Evolutionary conservation across 1,140 invertebrate genomes (phyloP).

Genomic region (Caerostris darwini): DNA sequence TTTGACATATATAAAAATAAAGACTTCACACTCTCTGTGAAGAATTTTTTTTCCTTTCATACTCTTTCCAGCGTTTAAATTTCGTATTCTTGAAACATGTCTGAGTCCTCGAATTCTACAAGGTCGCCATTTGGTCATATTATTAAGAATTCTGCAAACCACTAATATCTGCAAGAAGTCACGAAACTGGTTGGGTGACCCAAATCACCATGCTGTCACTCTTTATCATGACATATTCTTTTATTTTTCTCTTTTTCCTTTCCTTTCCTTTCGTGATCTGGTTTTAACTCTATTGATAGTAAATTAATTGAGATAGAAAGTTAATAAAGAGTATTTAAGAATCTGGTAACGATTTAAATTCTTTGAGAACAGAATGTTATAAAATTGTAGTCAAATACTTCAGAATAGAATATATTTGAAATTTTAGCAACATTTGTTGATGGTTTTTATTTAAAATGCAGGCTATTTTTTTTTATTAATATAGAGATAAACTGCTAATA

Average conservation of each 20-base stretch:
- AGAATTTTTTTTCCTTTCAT: background rate
- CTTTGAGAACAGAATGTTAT: too few relatives aligned
- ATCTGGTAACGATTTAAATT: too few relatives aligned
- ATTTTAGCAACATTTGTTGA: too few relatives aligned
- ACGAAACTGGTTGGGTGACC: slow-evolving; percentile 71
- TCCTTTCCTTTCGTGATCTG: slow-evolving; percentile 42
- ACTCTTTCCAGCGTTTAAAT: background rate
- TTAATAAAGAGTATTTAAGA: background rate
- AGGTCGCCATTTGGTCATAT: slow-evolving; percentile 52
- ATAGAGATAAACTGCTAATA: too few relatives aligned
- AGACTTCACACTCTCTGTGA: background rate
- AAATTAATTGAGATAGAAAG: slow-evolving; percentile 17
- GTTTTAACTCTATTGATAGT: background rate
- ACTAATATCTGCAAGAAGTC: slow-evolving; percentile 49
- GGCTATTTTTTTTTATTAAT: too few relatives aligned
- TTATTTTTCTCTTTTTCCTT: background rate
- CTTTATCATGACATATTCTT: slow-evolving; percentile 29
- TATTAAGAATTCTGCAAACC: background rate
- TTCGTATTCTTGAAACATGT: slow-evolving; percentile 53
- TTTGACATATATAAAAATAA: slow-evolving; percentile 31
- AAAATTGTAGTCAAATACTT: too few relatives aligned
- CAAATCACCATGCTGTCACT: slow-evolving; percentile 38
- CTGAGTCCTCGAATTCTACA: slow-evolving; percentile 24
- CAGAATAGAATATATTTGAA: too few relatives aligned
- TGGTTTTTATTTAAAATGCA: too few relatives aligned